Evolutionary conservation across 2,113 vertebrate species (phyloP), one percentile per base, ranked within the genome.

Genomic region (Pholis gunnellus): DNA sequence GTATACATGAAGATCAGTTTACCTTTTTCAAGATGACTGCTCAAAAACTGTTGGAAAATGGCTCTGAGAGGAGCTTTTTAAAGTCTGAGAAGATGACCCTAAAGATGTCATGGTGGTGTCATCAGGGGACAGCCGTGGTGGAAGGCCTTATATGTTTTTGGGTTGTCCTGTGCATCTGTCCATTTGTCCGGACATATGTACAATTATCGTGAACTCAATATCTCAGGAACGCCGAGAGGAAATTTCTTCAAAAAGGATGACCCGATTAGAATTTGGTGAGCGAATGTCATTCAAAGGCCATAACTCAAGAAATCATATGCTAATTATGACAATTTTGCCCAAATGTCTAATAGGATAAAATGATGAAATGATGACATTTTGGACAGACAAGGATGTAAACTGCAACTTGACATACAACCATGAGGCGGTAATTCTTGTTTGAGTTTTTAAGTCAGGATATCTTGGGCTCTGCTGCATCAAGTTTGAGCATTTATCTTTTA

Each of bases 1-100:
- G 56, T 22, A 69, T 25, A 17, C 64, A 20, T 9, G 3, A 34
- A 63, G 36, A 78, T 77, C 42, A 38, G 60, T 76, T 83, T 36
- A 69, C 20, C 20, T 38, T 36, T 56, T 15, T 31, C 17, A 44
- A 59, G 38, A 72, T 56, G 36, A 48, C 27, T 56, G 52, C 44
- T 63, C 14, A 52, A 72, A 34, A 79, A 66, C 15, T 18, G n/a
- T 6, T 48, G 15, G 20, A 44, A 56, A 42, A 27, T n/a, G 29
- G 56, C 7, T 66, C n/a, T 42, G 25, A 31, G 9, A 36, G 70
- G 20, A 57, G 59, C 20, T 20, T 59, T 10, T 46, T 27, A 17
- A 67, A 29, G n/a, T 25, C 22, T 44, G n/a, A 13, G 5, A 63
- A 34, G 38, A 15, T 11, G 31, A 46, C 52, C 22, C 1, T 8